phyloP scores from a whole-genome alignment of 2,888 invertebrate species.

The Temnothorax rugatulus region DNA sequence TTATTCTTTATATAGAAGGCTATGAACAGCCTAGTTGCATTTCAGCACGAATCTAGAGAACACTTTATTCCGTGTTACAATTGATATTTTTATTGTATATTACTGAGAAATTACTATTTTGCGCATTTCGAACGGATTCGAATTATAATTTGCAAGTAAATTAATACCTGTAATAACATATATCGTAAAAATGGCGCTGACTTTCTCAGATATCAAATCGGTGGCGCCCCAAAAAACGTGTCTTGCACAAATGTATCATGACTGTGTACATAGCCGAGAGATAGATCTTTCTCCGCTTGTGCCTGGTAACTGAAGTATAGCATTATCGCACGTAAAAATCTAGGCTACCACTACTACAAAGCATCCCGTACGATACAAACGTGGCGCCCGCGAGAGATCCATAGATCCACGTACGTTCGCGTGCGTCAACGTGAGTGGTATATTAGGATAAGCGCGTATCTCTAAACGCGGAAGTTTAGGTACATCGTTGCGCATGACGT shows the following conservation, averaged over 20 bases:
- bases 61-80: not conserved
- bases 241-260: not conserved
- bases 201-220: not conserved
- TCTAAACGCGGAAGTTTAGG: constrained; percentile 51
- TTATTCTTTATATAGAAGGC: not conserved
- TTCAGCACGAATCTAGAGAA: not conserved
- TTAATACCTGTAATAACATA: not conserved
- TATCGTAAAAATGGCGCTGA: not conserved
- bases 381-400: not conserved
- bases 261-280: not conserved
- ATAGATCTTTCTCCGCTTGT: constrained; percentile 3
- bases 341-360: constrained; percentile 16
- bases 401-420: not conserved
- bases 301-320: not conserved
- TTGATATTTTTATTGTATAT: not conserved
- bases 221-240: not conserved
- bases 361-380: not conserved
- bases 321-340: constrained; percentile 27
- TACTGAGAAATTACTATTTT: not conserved
- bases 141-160: constrained; percentile 18
- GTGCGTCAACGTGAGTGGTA: not conserved
- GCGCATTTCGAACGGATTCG: not conserved
- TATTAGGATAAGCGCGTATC: constrained; percentile 35
- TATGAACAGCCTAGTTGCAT: not conserved
- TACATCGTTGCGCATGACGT: constrained; percentile 31